phyloP scores from a whole-genome alignment of 2,113 vertebrate species.

The Turdus rufiventris region DNA sequence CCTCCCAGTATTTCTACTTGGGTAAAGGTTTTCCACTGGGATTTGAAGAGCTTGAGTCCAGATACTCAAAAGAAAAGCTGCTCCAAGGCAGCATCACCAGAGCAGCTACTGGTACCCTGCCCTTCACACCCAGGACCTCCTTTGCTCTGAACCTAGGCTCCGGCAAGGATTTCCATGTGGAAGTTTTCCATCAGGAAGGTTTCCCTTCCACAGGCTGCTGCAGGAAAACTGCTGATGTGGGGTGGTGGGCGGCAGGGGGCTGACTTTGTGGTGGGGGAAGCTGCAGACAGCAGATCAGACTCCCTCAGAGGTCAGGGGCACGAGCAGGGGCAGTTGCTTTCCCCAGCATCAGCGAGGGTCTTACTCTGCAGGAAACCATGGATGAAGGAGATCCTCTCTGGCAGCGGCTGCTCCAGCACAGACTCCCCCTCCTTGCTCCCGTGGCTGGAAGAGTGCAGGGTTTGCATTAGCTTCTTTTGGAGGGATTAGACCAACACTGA shows the following conservation, averaged over 20 bases:
- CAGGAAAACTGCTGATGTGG: background rate
- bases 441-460: constrained; percentile 65
- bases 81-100: too few relatives aligned
- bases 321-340: background rate
- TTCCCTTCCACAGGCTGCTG: background rate
- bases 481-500: fast-evolving
- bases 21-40: background rate
- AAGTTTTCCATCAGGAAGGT: background rate
- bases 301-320: background rate
- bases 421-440: constrained; percentile 61
- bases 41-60: background rate
- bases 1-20: background rate
- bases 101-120: background rate
- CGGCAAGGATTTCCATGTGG: background rate
- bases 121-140: background rate
- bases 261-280: background rate
- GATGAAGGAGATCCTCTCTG: constrained; percentile 74
- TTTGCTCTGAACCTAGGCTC: background rate
- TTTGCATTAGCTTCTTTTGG: fast-evolving
- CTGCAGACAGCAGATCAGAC: background rate
- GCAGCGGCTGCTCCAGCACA: constrained; percentile 41
- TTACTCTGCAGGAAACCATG: constrained; percentile 82
- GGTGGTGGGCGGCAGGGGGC: fast-evolving
- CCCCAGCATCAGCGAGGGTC: background rate
- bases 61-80: background rate